A percentile compares a stretch with the other conserved stretches of the same genome.
Conservation (phyloP, 2,888 invertebrate genomes). For the Chrysopilus asiliformis region DNA sequence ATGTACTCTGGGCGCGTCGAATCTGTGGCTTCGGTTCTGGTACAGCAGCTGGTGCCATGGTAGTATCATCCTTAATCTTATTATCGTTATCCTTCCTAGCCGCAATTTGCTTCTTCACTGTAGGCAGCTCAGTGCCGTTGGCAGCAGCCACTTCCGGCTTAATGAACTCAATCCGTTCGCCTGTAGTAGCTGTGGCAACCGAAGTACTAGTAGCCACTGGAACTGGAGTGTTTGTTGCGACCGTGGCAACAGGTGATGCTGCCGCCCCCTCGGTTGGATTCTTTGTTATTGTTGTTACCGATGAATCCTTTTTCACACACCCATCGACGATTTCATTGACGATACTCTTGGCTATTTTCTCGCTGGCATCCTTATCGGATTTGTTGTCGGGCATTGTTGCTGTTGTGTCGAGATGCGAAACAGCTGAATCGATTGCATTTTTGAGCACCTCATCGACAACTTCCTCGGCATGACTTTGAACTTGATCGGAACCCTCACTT, state of each 20-base stretch:
- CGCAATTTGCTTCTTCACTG: not conserved
- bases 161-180: not conserved
- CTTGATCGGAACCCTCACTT: conserved; percentile 12
- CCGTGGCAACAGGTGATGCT: not conserved
- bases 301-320: conserved; percentile 7
- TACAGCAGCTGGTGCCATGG: not conserved
- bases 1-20: conserved; percentile 63
- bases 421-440: conserved; percentile 38
- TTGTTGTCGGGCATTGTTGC: conserved; percentile 4
- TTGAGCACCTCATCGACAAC: conserved; percentile 41
- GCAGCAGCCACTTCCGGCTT: not conserved
- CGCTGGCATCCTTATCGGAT: conserved; percentile 10
- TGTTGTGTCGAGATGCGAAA: conserved; percentile 35
- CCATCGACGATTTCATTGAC: conserved; percentile 17
- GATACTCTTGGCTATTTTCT: conserved; percentile 15
- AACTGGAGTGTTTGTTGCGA: not conserved
- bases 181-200: not conserved
- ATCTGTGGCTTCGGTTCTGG: conserved; percentile 33
- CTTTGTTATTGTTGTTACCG: not conserved
- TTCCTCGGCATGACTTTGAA: conserved; percentile 33
- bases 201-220: not conserved
- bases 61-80: conserved; percentile 1
- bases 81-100: conserved; percentile 5
- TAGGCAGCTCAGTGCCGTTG: not conserved
- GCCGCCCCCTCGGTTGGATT: not conserved